Evolutionary conservation across 2,888 invertebrate genomes (phyloP), one percentile per base, ranked within the genome.

Genomic region (Parascotia fuliginaria): DNA sequence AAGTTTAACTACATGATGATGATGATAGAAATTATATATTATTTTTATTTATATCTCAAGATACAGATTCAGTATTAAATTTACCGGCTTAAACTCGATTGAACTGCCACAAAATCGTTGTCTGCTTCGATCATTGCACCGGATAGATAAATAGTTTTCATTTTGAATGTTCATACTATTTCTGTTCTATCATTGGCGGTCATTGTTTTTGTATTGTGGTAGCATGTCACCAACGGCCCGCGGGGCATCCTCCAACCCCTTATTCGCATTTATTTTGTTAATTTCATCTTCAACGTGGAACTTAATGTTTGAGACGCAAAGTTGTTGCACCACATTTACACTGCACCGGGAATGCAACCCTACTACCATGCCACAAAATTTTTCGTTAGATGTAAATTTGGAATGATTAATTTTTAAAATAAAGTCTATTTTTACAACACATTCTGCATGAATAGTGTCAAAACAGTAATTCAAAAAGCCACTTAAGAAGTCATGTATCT

Each of bases 211-310:
- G 70, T 68, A 60, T 66, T 85, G 85, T 51, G 36, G 47, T 85
- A 87, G 93, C 92, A 92, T 93, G 92, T 87, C 89, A 84, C 85
- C 86, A 82, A 80, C 81, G 78, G 88, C 89, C 89, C 83, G 85
- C 87, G 86, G 92, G 93, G 93, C 91, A 85, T 92, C 93, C 93
- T 93, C 93, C 93, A 93, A 93, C 93, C 92, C 92, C 87, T 84
- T 88, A 87, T 88, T 86, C 79, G 83, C 85, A 79, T 84, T 85
- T 81, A 79, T 86, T 79, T 84, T 85, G 77, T 85, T 85, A 82
- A 83, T 81, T 82, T 78, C 83, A 85, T 84, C 80, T 81, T 83
- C 70, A 76, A 77, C 79, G 75, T 77, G 76, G 70, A 70, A 41
- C 44, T 44, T 36, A 19, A 40, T 83, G 68, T 75, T 78, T 63